Conservation (phyloP, 2,888 invertebrate genomes). For the Leucophora obtusa region DNA sequence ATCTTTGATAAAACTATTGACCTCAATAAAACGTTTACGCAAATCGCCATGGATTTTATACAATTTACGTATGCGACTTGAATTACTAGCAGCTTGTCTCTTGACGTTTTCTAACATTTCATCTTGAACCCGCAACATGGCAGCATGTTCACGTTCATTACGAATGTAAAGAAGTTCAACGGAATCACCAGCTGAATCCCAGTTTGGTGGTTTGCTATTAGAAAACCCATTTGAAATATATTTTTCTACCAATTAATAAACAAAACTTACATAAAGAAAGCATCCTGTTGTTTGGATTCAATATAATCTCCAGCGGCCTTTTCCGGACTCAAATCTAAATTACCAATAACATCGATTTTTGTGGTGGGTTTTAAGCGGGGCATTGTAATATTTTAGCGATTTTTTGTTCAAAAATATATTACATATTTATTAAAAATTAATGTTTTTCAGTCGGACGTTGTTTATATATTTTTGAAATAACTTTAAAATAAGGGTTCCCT, state of each 20-base stretch:
- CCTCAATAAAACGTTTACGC: constrained; percentile 75
- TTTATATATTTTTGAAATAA: background rate
- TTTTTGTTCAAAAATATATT: background rate
- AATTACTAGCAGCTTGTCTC: constrained; percentile 70
- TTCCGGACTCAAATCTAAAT: constrained; percentile 75
- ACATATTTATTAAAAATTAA: too few relatives aligned
- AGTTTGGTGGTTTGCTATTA: constrained; percentile 75
- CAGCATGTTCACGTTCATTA: constrained; percentile 74
- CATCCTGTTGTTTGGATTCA: constrained; percentile 75
- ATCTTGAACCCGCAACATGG: constrained; percentile 73
- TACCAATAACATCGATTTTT: constrained; percentile 76
- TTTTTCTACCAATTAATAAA: background rate
- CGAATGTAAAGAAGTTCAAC: constrained; percentile 75
- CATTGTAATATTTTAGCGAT: constrained; percentile 66
- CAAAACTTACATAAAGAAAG: constrained; percentile 73
- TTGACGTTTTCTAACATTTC: constrained; percentile 73
- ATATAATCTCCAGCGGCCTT: constrained; percentile 73
- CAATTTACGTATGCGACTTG: constrained; percentile 72
- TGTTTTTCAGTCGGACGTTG: too few relatives aligned
- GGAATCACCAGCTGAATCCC: constrained; percentile 76
- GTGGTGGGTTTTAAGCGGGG: constrained; percentile 75
- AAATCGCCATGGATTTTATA: constrained; percentile 71
- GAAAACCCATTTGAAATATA: background rate
- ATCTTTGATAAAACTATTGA: constrained; percentile 77
- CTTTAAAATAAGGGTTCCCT: background rate